Percentiles rank a stretch among this genome's conserved stretches.
These are phyloP conservation scores for Drosophila rellima DNA, from an alignment of 2,888 invertebrate species.

Conservation along the genomic window DNA sequence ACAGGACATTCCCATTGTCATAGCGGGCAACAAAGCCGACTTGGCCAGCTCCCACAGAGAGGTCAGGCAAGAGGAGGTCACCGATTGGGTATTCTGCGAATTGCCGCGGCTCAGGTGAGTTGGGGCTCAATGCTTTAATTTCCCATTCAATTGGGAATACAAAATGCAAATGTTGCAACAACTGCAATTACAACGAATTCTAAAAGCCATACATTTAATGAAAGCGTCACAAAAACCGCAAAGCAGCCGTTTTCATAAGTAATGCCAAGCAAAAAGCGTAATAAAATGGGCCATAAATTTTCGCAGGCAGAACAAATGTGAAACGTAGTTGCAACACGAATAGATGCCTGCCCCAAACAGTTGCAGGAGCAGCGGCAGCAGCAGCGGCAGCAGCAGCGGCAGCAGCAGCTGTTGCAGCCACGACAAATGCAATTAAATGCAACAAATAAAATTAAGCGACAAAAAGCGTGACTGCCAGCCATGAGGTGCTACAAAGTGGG, in stretches of 20 bases:
- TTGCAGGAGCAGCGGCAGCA: too few species aligned
- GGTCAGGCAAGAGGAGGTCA: constrained; percentile 91
- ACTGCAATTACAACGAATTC: constrained; percentile 61
- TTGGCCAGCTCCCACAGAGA: constrained; percentile 90
- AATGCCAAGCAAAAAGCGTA: constrained; percentile 46
- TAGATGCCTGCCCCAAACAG: constrained; percentile 9
- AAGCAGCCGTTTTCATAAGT: constrained; percentile 57
- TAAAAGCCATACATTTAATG: constrained; percentile 28
- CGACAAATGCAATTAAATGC: constrained; percentile 72
- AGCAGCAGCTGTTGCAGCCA: constrained; percentile 22
- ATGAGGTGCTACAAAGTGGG: constrained; percentile 29
- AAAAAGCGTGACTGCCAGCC: constrained; percentile 61
- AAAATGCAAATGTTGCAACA: constrained; percentile 34
- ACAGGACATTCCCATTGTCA: constrained; percentile 93
- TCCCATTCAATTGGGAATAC: constrained; percentile 15
- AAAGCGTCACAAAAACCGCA: constrained; percentile 44
- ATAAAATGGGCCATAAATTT: constrained; percentile 65
- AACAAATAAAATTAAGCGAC: constrained; percentile 75
- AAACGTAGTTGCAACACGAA: constrained; percentile 10
- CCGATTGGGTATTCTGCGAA: constrained; percentile 93
- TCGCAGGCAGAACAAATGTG: constrained; percentile 32
- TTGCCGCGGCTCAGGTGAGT: constrained; percentile 90
- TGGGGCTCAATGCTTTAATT: constrained; percentile 33
- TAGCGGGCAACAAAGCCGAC: constrained; percentile 95
- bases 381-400: background rate